Evolutionary conservation across 2,888 invertebrate genomes (phyloP), one percentile per base, ranked within the genome.

Genomic region (Cheilosia impressa): DNA sequence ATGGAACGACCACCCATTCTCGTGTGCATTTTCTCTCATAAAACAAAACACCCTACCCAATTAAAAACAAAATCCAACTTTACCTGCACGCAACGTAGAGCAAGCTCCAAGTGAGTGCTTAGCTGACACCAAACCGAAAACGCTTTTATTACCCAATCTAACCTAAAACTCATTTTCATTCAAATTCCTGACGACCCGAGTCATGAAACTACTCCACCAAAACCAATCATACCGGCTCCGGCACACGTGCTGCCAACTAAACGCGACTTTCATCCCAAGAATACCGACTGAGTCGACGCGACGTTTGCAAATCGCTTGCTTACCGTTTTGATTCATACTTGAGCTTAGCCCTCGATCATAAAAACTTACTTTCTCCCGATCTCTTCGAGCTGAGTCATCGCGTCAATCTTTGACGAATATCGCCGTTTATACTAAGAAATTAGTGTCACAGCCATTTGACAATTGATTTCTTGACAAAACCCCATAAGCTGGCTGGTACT

Each of bases 111-210:
- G 10, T 2, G 10, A 10, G 2, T 10, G 34, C 3, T 34, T 4
- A n/a, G 15, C 22, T 19, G 41, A 43, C 24, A 41, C 27, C 17
- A 55, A 41, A 24, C 9, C 50, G 31, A 55, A 62, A 24, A 13
- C n/a, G 6, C 6, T 55, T 78, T 79, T 65, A 79, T 58, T 71
- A 72, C 65, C 78, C 72, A 63, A 79, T 72, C 63, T 72, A 65
- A 79, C 78, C 65, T 27, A 65, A 79, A 79, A 79, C 71, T 79
- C 78, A 79, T 65, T 79, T 79, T 79, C 72, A 72, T 79, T 66
- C 52, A 65, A 79, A 79, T 79, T 79, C 65, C 53, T 53, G 31
- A 78, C 63, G 69, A 50, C 62, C 52, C 43, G 71, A 72, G 43
- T 58, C 68, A 68, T 77, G 62, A 77, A 77, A 68, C 63, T 19